These are phyloP conservation scores for Gavialis gangeticus DNA, from an alignment of 2,113 vertebrate species.

Conservation along the genomic window DNA sequence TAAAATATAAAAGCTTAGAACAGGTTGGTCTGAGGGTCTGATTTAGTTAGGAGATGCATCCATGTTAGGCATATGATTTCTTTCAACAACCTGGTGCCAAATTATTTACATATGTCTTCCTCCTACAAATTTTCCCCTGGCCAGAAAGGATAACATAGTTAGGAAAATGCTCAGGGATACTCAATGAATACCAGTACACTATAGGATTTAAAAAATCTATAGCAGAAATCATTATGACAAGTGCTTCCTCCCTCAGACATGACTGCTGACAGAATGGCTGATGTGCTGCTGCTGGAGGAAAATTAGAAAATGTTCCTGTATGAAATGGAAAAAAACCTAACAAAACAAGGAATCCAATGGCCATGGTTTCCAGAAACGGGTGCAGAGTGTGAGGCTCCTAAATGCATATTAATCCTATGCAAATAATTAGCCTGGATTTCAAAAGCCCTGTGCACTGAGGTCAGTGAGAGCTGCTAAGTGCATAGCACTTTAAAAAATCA, in stretches of 20 bases:
- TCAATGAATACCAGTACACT: slow-evolving; percentile 34
- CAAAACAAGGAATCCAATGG: not conserved
- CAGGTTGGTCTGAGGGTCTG: slow-evolving; percentile 26
- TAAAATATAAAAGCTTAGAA: slow-evolving; percentile 28
- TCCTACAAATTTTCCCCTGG: not conserved
- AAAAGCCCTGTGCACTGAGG: not conserved
- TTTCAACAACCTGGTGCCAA: not conserved
- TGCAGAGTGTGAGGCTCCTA: not conserved
- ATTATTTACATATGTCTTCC: slow-evolving; percentile 28
- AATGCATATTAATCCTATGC: not conserved
- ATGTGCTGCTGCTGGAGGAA: slow-evolving; percentile 46
- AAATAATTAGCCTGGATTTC: not conserved
- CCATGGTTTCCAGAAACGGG: not conserved
- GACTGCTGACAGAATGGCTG: not conserved
- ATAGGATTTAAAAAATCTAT: not conserved
- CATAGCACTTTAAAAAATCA: not conserved
- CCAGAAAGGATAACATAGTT: not conserved
- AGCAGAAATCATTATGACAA: not conserved
- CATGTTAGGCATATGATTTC: slow-evolving; percentile 1
- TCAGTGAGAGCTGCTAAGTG: not conserved
- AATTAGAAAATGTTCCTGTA: not conserved
- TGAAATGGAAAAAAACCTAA: not conserved
- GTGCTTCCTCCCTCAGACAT: slow-evolving; percentile 20
- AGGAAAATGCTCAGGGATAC: not conserved
- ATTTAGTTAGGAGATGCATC: not conserved